phyloP scores from a whole-genome alignment of 2,113 vertebrate genomes.

The Melanerpes aurifrons region DNA sequence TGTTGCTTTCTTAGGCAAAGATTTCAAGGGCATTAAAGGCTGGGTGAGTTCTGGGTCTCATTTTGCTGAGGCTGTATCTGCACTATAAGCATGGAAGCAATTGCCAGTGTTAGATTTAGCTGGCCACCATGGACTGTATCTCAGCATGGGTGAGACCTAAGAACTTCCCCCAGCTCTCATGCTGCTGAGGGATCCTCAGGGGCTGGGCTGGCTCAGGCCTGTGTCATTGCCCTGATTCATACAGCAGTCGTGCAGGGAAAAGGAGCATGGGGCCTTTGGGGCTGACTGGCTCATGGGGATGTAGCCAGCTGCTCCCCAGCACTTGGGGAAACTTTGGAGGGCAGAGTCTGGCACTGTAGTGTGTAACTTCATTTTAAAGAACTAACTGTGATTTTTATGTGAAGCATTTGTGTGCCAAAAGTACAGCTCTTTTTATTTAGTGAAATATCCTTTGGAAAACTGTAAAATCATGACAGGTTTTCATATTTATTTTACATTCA shows the following conservation, averaged over 20 bases:
- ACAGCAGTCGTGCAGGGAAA: background rate
- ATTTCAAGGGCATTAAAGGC: background rate
- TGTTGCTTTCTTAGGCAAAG: conserved; percentile 10
- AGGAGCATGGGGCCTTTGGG: rapidly evolving
- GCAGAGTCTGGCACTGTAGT: background rate
- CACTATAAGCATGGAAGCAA: background rate
- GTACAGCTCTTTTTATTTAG: conserved; percentile 58
- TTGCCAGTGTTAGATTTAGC: background rate
- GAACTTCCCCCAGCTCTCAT: background rate
- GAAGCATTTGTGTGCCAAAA: conserved; percentile 5
- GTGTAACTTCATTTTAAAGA: conserved; percentile 38
- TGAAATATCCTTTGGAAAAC: conserved; percentile 65
- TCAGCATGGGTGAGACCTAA: rapidly evolving
- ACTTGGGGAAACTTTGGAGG: background rate
- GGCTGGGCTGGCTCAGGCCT: rapidly evolving
- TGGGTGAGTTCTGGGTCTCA: background rate
- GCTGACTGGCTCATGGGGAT: background rate
- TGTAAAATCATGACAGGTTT: conserved; percentile 66
- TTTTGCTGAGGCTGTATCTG: background rate
- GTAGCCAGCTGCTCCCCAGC: background rate
- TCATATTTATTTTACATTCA: conserved; percentile 67
- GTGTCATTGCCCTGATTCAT: rapidly evolving
- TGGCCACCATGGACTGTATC: background rate
- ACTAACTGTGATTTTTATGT: conserved; percentile 43
- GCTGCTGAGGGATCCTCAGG: background rate